Evolutionary conservation across 2,797 vertebrate genomes (phyloP).

Genomic region (Labeo calbasu): DNA sequence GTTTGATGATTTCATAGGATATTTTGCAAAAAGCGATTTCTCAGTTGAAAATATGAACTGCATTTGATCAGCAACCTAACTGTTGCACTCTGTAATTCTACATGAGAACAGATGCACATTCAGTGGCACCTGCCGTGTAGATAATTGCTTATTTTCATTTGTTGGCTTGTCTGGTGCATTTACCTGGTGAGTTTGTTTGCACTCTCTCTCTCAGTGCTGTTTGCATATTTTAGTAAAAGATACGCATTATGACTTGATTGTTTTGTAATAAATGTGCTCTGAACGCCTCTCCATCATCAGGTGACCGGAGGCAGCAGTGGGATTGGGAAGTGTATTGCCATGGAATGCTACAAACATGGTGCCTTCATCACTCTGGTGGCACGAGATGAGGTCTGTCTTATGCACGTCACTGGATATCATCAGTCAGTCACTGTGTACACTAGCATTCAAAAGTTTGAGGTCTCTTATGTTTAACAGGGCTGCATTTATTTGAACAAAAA

Average conservation of each 20-base stretch:
- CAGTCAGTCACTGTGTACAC: not conserved
- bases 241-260: not conserved
- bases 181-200: not conserved
- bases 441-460: not conserved
- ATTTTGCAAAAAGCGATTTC: not conserved
- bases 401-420: not conserved
- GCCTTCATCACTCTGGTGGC: conserved; percentile 98
- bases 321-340: conserved; percentile 93
- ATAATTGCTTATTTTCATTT: not conserved
- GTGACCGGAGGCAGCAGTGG: conserved; percentile 97
- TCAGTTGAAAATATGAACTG: not conserved
- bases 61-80: not conserved
- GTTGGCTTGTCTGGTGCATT: not conserved
- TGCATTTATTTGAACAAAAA: not conserved
- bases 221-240: not conserved
- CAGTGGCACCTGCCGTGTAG: not conserved
- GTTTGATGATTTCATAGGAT: not conserved
- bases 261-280: not conserved
- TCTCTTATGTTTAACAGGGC: not conserved
- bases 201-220: not conserved
- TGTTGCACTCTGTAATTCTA: not conserved
- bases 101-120: not conserved
- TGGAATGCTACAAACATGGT: conserved; percentile 94
- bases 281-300: conserved; percentile 69
- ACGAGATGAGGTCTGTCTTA: conserved; percentile 88